These are phyloP conservation scores for Bubo bubo DNA, from an alignment of 2,113 vertebrate genomes.

Conservation along the genomic window DNA sequence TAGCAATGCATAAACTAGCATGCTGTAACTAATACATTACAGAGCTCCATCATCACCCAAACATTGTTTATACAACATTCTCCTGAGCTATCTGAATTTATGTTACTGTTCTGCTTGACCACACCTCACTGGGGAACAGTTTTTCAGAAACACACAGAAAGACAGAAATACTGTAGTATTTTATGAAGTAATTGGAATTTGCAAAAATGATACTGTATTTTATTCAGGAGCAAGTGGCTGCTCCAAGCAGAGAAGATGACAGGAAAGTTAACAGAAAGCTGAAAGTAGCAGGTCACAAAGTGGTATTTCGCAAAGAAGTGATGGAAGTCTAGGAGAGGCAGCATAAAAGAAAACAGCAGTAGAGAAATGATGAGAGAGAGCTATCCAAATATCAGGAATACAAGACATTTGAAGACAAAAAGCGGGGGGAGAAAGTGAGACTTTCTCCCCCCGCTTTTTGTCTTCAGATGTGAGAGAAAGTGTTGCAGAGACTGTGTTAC, in stretches of 20 bases:
- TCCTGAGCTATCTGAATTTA: background rate
- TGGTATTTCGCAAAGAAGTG: background rate
- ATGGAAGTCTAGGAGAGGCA: background rate
- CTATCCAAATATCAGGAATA: background rate
- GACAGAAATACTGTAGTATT: background rate
- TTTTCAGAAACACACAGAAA: background rate
- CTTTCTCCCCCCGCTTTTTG: too few relatives aligned
- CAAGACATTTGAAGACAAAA: background rate
- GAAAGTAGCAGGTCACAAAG: background rate
- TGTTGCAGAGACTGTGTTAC: background rate
- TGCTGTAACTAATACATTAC: background rate
- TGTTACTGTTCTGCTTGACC: background rate
- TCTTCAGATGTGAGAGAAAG: background rate
- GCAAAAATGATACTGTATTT: background rate
- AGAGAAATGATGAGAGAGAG: background rate
- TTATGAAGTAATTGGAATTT: background rate
- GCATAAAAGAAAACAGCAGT: background rate
- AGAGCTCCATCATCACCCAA: background rate
- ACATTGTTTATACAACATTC: rapidly evolving
- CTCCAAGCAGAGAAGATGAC: background rate
- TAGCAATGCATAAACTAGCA: background rate
- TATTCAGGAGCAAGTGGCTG: background rate
- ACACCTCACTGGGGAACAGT: background rate
- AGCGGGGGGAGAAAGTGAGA: background rate
- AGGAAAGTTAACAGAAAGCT: background rate